Evolutionary conservation across 2,888 invertebrate species (phyloP), one percentile per base, ranked within the genome.

Genomic region (Disparrhopalites patrizii): DNA sequence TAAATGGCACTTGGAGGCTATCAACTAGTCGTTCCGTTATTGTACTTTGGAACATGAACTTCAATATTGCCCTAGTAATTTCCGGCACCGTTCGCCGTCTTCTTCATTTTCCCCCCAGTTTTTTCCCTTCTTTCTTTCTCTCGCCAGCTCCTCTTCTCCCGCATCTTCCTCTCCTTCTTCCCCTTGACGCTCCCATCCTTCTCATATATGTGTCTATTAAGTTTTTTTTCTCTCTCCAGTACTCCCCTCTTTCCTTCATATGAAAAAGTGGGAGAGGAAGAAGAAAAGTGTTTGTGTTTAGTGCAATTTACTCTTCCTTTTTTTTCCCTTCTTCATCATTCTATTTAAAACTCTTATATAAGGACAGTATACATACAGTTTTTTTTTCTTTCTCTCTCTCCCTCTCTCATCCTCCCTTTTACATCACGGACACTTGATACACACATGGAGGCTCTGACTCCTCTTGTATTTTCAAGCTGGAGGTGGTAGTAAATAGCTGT

Each of bases 21-120:
- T 66, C 66, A 66, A 66, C 66, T 66, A 66, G 66, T 66, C 66
- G 66, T 66, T 66, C 61, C 55, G 66, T 66, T 66, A 66, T 66
- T 66, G 66, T 66, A 61, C 61, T 61, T n/a, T 66, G 61, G 61
- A 66, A 66, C 66, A 60, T 66, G 43, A 65, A 65, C 54, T 56
- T 61, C 61, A 66, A 61, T 61, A 66, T 66, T 66, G 66, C 66
- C 66, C 66, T 66, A 66, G 66, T 66, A 66, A 66, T 66, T 66
- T 66, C 66, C 66, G 66, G 66, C 66, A 61, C 61, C 33, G 61
- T 61, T 56, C 56, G 43, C 58, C n/a, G n/a, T n/a, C n/a, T n/a
- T n/a, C n/a, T n/a, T n/a, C n/a, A n/a, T n/a, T n/a, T n/a, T n/a
- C n/a, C 61, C 52, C 52, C 36, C 33, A 33, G 36, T 33, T 56